Percentiles rank a stretch among this genome's conserved stretches.
Evolutionary conservation across 2,888 invertebrate genomes (phyloP).

Genomic region (Folsomia candida): DNA sequence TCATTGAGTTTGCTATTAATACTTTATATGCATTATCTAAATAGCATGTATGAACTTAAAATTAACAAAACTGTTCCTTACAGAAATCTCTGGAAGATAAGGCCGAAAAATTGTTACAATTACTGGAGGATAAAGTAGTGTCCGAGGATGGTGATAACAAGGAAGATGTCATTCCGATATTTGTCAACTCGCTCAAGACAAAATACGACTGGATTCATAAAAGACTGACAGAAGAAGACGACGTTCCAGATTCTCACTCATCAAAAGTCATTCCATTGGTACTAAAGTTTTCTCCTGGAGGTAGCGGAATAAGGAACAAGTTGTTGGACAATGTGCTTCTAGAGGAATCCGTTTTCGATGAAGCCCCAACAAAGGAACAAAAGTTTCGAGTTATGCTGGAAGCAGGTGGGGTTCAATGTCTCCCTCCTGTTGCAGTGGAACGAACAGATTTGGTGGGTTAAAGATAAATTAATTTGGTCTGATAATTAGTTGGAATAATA

Average conservation of each 20-base stretch:
- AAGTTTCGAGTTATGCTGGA: constrained; percentile 31
- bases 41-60: not conserved
- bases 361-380: constrained; percentile 2
- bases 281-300: not conserved
- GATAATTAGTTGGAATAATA: not conserved
- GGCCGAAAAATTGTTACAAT: constrained; percentile 31
- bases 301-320: not conserved
- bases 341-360: constrained; percentile 4
- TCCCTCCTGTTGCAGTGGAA: constrained; percentile 39
- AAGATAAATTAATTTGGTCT: not conserved
- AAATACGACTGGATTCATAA: constrained; percentile 48
- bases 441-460: constrained; percentile 33
- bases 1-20: not conserved
- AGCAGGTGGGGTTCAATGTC: constrained; percentile 45
- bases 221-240: constrained; percentile 37
- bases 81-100: constrained; percentile 40
- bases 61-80: not conserved
- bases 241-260: constrained; percentile 34
- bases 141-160: constrained; percentile 7
- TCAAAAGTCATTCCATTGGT: constrained; percentile 2
- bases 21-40: not conserved
- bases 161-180: constrained; percentile 29
- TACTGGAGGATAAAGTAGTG: constrained; percentile 34
- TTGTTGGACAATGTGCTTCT: constrained; percentile 13
- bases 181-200: constrained; percentile 40